Evolutionary conservation across 2,113 vertebrate genomes (phyloP).

Genomic region (Sminthopsis crassicaudata): DNA sequence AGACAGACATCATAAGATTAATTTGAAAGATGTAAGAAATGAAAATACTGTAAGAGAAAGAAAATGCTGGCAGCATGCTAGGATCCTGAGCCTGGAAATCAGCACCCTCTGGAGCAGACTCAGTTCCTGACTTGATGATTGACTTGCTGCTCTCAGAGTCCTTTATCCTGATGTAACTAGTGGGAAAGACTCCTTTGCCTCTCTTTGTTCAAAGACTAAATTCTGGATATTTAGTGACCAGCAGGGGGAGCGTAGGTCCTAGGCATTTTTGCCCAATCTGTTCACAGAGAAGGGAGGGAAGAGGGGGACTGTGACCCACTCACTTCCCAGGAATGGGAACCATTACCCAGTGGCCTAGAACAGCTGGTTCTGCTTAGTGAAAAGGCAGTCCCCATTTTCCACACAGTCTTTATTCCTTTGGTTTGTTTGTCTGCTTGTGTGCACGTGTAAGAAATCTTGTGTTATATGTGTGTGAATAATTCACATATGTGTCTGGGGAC

Average conservation of each 20-base stretch:
- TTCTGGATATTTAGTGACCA: neutral
- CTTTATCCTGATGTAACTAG: neutral
- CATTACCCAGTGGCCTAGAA: neutral
- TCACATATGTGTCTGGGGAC: neutral
- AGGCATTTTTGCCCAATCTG: neutral
- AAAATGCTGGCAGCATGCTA: neutral
- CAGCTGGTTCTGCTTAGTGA: constrained; percentile 48
- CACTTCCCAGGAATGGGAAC: constrained; percentile 3
- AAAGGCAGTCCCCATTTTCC: constrained; percentile 32
- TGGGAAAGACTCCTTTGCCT: neutral
- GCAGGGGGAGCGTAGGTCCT: constrained; percentile 52
- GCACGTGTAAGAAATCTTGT: neutral
- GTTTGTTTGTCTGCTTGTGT: neutral
- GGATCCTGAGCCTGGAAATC: neutral
- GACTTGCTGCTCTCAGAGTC: neutral
- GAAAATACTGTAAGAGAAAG: neutral
- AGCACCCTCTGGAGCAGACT: neutral
- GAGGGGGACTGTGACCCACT: neutral
- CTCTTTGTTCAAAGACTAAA: neutral
- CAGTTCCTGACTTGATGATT: neutral
- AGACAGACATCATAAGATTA: neutral
- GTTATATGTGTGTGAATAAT: neutral
- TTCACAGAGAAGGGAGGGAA: neutral
- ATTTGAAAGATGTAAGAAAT: neutral
- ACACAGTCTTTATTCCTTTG: constrained; percentile 2